Base-by-base conservation (phyloP, 2,888 invertebrate species). In the Archaeoteleia sp. region DNA sequence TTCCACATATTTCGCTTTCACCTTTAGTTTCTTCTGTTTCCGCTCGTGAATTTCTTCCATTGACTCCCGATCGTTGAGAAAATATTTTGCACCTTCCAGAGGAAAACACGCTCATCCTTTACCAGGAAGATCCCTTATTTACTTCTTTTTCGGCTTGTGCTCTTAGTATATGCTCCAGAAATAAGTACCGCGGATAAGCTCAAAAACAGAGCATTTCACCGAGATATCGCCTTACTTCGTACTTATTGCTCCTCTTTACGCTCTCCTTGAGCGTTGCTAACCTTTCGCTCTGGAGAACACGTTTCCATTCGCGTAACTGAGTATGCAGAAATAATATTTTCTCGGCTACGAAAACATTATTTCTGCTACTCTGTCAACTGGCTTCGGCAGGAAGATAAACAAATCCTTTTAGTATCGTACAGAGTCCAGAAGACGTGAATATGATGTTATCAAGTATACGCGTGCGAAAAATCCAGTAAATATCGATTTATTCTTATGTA, bases 181-280 rank as follows among this genome's bases (percentile, higher is more conserved):
- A 74, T 69, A 73, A 72, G 66, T 68, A 39, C 60, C 66, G 37
- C 39, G 71, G 63, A 71, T 73, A 66, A 71, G 71, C 66, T 72
- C 70, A 15, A 25, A 35, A 49, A 49, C 48, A 37, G 17, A 7
- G 27, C 8, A 29, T 39, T 39, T 27, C 55, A 9, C 40, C 29
- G 54, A 67, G 57, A 63, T 69, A 69, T 70, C 53, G 20, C 29
- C 35, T 58, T 29, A 23, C 30, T 15, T 10, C 7, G 15, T 39
- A 20, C 30, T 27, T 51, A 30, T 39, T 30, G 10, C 37, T 39
- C 13, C 27, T 13, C 20, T 14, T 39, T 39, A 10, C 30, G 15
- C 17, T 25, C 30, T 25, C 30, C 27, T 10, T 9, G 27, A 25
- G 37, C 35, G 39, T 23, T 13, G 39, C 39, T 55, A 30, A 17